Base-by-base conservation (phyloP, 2,888 invertebrate species). In the Peribatodes rhomboidaria region DNA sequence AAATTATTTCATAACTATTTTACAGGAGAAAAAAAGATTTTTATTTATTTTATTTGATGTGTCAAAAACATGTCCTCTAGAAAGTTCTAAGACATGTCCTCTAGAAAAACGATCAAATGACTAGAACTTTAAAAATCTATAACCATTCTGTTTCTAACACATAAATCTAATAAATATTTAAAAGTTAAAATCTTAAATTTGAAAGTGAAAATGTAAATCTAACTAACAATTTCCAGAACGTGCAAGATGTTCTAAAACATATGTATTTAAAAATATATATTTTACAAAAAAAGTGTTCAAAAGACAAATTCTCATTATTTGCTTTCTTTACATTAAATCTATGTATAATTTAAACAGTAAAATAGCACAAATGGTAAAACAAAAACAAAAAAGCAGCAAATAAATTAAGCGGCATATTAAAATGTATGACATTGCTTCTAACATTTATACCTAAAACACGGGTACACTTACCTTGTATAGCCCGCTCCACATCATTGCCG, bases 371-470 rank as follows among this genome's bases (percentile, higher is more conserved):
- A 71, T 71, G 75, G 63, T 70, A 57, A 80, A 87, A 82, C 70
- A 65, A 77, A 81, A 81, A 77, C 72, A 77, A 84, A 72, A 68
- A 89, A 89, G 90, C 90, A 61, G 90, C 90, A 92, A 90, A 83
- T 78, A 74, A 90, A 85, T 79, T 57, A 88, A 90, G 91, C 90
- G 56, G 78, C 82, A 83, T 77, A n/a, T 68, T 65, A 74, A 76
- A 75, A 42, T 54, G 68, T 77, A 73, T 75, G 76, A 82, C 82
- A 83, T 81, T 67, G 83, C 82, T 74, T 80, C 83, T 85, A 86
- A 79, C 75, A 72, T 75, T 75, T 64, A 76, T 66, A 72, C 70
- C 78, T 80, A 79, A 57, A 67, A 76, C 64, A 68, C 60, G 57
- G 70, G 74, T 66, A 66, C 52, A 84, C 85, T 85, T 79, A 84